Evolutionary conservation across 2,797 vertebrate species (phyloP), one percentile per base, ranked within the genome.

Genomic region (Tiaroga cobitis): DNA sequence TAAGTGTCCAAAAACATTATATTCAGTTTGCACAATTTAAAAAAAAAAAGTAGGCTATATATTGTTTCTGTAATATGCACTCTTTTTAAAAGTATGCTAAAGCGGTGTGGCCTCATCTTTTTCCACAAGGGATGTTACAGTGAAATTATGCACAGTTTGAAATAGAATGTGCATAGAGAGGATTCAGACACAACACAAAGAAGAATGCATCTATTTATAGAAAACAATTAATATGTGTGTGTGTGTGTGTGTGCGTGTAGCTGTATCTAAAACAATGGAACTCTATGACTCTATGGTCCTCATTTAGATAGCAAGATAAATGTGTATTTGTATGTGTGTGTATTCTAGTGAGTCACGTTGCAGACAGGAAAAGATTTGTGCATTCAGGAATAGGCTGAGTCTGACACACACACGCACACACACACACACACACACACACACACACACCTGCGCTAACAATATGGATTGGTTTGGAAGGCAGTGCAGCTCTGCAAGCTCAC

Each of bases 401-500:
- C 90, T 91, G 87, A 93, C 89, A 92, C 91, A 92, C 87, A 80
- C 82, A 91, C 92, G 93, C 90, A 93, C 91, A 92, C 87, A 76
- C 84, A 90, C 92, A 94, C 37, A 93, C 93, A 92, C 59, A 91
- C 87, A 29, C 43, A 32, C 34, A 26, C 34, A 37, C 32, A 56
- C 26, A 37, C 7, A 76, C 32, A 56, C 26, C 24, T 2, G 8
- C 90, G 91, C 90, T 82, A 91, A 88, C 84, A 92, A 89, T 94
- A 95, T 95, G 93, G 93, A 95, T 94, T 93, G 89, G 86, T 86
- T 89, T 84, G 87, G 89, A 89, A 92, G 90, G 32, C 88, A 93
- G 93, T 92, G 88, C 90, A 90, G 90, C 92, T 92, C 89, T 91
- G 51, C 18, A 61, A 41, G 54, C 37, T 34, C 41, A 16, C 19